These are phyloP conservation scores for Chironomus tentans DNA, from an alignment of 2,888 invertebrate genomes.

Conservation along the genomic window DNA sequence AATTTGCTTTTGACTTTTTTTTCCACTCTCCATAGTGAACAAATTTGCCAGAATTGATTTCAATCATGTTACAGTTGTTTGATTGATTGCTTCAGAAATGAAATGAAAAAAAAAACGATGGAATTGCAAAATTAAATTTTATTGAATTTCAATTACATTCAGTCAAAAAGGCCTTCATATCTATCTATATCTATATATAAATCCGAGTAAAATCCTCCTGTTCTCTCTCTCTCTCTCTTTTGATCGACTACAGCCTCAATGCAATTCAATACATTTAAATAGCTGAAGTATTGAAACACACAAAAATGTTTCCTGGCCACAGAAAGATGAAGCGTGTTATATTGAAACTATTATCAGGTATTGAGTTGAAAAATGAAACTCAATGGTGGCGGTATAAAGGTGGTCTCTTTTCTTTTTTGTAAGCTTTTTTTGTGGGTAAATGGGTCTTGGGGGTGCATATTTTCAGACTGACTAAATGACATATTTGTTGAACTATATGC, in stretches of 20 bases:
- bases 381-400: neutral
- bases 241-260: neutral
- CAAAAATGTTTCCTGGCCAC: neutral
- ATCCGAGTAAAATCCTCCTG: neutral
- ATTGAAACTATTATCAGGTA: conserved; percentile 17
- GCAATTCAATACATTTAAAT: neutral
- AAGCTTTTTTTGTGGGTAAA: too few relatives aligned
- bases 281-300: too few relatives aligned
- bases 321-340: conserved; percentile 15
- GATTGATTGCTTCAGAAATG: conserved; percentile 3
- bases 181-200: neutral
- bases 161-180: neutral
- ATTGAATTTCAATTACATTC: conserved; percentile 21
- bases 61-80: conserved; percentile 9
- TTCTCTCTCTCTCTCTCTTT: neutral
- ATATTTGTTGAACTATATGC: too few relatives aligned
- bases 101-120: neutral
- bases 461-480: too few relatives aligned
- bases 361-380: conserved; percentile 3
- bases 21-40: neutral
- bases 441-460: too few relatives aligned
- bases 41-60: neutral
- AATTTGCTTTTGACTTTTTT: neutral
- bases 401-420: neutral
- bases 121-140: conserved; percentile 15